A percentile compares a stretch with the other conserved stretches of the same genome.
phyloP scores from a whole-genome alignment of 37 sponge, comb jelly and placozoan species.

The Diacarnus erythraeanus region DNA sequence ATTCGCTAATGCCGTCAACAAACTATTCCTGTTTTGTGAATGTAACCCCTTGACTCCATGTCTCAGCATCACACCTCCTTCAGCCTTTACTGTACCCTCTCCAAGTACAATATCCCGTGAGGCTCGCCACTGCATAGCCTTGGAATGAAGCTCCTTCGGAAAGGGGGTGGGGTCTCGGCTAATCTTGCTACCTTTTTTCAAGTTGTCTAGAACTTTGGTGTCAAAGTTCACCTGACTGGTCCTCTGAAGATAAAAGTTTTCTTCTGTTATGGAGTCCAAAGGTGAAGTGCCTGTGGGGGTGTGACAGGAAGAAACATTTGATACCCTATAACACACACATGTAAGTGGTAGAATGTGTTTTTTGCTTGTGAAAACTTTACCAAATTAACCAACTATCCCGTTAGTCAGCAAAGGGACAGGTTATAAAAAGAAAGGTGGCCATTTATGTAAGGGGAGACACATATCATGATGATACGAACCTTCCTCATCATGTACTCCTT shows the following conservation, averaged over 20 bases:
- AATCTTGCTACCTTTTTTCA: slow-evolving; percentile 26
- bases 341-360: no score
- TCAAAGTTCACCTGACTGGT: slow-evolving; percentile 45
- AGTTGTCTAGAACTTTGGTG: slow-evolving; percentile 31
- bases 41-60: neutral
- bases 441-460: neutral
- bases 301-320: neutral
- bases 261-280: neutral
- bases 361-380: no score
- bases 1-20: slow-evolving; percentile 32
- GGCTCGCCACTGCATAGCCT: slow-evolving; percentile 54
- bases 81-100: neutral
- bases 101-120: slow-evolving; percentile 13
- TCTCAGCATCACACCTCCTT: neutral
- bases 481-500: no score
- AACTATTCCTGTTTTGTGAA: slow-evolving; percentile 19
- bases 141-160: slow-evolving; percentile 60
- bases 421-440: no score
- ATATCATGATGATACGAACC: no score
- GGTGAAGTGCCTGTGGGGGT: neutral
- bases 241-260: neutral
- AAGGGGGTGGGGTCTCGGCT: slow-evolving; percentile 55
- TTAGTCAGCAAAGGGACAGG: no score
- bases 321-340: neutral
- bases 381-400: no score